These are phyloP conservation scores for Chaetodon trifasciatus DNA, from an alignment of 2,797 vertebrate species.

Conservation along the genomic window DNA sequence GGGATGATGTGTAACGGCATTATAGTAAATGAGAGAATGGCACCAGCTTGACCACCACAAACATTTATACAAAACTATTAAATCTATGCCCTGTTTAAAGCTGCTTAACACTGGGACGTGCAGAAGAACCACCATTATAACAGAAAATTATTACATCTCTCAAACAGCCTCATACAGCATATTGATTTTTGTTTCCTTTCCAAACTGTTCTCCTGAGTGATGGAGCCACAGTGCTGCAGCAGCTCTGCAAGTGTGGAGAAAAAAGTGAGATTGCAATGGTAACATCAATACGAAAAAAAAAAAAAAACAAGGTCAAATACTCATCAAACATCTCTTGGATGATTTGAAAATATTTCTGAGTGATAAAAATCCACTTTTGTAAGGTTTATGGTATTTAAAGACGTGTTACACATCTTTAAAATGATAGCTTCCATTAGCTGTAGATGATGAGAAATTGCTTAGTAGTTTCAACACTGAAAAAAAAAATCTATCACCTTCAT, in stretches of 20 bases:
- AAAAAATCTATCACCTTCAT: background rate
- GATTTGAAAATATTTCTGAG: background rate
- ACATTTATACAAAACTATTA: background rate
- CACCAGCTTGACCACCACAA: background rate
- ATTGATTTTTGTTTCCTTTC: constrained; percentile 19
- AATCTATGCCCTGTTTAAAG: background rate
- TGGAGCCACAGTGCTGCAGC: background rate
- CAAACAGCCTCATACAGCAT: background rate
- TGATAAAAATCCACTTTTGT: background rate
- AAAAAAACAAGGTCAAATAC: background rate
- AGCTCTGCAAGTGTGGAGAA: background rate
- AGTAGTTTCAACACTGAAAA: background rate
- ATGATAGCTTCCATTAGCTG: background rate
- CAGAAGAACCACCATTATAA: background rate
- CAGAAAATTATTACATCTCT: constrained; percentile 13
- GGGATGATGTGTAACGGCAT: background rate
- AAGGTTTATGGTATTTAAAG: background rate
- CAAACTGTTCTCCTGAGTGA: background rate
- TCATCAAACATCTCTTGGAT: background rate
- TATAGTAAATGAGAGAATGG: background rate
- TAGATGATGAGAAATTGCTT: background rate
- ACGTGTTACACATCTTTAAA: background rate
- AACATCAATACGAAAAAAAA: background rate
- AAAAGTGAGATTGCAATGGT: background rate
- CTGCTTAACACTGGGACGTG: background rate